Evolutionary conservation across 2,888 invertebrate genomes (phyloP).

Genomic region (Dendrolimus houi): DNA sequence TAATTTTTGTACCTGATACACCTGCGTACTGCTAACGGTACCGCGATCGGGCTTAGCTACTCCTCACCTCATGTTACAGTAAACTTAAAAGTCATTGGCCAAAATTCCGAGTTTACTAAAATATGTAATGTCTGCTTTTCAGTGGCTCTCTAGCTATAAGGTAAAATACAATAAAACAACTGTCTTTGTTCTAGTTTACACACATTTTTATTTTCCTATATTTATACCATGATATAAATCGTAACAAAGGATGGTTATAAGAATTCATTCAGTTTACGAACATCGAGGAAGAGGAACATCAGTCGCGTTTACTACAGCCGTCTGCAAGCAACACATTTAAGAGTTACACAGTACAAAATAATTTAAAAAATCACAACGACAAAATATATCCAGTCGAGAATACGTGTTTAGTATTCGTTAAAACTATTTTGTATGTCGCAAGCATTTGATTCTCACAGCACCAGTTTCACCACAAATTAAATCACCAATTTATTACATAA

Average conservation of each 20-base stretch:
- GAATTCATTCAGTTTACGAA: slow-evolving; percentile 40
- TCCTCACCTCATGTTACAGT: too few relatives aligned
- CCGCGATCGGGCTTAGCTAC: too few relatives aligned
- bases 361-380: slow-evolving; percentile 44
- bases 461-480: slow-evolving; percentile 49
- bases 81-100: too few relatives aligned
- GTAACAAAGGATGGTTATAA: slow-evolving; percentile 69
- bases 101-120: too few relatives aligned
- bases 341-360: slow-evolving; percentile 48
- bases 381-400: slow-evolving; percentile 50
- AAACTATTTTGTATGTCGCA: slow-evolving; percentile 48
- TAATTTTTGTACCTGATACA: too few relatives aligned
- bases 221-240: slow-evolving; percentile 67
- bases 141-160: too few relatives aligned
- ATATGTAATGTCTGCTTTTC: too few relatives aligned
- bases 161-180: slow-evolving; percentile 47
- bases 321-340: slow-evolving; percentile 56
- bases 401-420: slow-evolving; percentile 41
- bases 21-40: too few relatives aligned
- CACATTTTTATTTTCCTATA: slow-evolving; percentile 70
- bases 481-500: slow-evolving; percentile 25
- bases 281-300: slow-evolving; percentile 63
- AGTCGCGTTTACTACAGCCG: slow-evolving; percentile 56
- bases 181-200: slow-evolving; percentile 62
- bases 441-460: slow-evolving; percentile 69